These are phyloP conservation scores for Palythoa caribaeorum DNA, from an alignment of 92 coral and sea anemone species.

Conservation along the genomic window DNA sequence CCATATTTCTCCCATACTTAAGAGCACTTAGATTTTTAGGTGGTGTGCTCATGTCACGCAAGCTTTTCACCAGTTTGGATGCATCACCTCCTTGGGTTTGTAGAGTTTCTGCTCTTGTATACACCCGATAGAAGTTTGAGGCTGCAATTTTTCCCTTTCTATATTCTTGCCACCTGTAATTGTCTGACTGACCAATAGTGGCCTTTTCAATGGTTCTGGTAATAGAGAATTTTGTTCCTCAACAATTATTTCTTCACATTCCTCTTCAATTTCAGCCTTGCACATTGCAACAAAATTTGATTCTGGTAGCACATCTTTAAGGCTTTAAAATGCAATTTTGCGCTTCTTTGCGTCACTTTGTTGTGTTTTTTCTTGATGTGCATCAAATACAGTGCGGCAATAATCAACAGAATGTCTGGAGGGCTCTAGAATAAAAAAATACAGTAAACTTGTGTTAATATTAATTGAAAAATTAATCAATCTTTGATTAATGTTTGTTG, in stretches of 20 bases:
- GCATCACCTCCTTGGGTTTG: conserved; percentile 55
- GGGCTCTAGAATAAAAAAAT: conserved; percentile 39
- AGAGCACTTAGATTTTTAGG: conserved; percentile 66
- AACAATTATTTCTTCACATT: conserved; percentile 50
- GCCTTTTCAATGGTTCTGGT: conserved; percentile 58
- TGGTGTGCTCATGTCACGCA: conserved; percentile 55
- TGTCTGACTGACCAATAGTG: conserved; percentile 66
- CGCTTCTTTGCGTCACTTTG: conserved; percentile 41
- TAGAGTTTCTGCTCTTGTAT: conserved; percentile 63
- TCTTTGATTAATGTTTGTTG: not conserved
- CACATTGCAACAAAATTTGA: conserved; percentile 59
- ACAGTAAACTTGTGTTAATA: conserved; percentile 28
- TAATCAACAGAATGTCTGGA: conserved; percentile 44
- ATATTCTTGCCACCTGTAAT: conserved; percentile 53
- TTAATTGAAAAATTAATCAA: not conserved
- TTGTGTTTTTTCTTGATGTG: conserved; percentile 50
- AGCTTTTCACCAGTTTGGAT: conserved; percentile 50
- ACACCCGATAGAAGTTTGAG: conserved; percentile 59
- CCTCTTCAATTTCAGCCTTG: conserved; percentile 58
- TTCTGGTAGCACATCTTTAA: conserved; percentile 51
- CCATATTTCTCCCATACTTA: conserved; percentile 71
- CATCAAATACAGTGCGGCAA: conserved; percentile 47
- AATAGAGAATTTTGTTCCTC: conserved; percentile 46
- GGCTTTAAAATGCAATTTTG: conserved; percentile 45
- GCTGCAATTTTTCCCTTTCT: conserved; percentile 67